phyloP scores from a whole-genome alignment of 2,797 vertebrate genomes.

The Macroramphosus scolopax region DNA sequence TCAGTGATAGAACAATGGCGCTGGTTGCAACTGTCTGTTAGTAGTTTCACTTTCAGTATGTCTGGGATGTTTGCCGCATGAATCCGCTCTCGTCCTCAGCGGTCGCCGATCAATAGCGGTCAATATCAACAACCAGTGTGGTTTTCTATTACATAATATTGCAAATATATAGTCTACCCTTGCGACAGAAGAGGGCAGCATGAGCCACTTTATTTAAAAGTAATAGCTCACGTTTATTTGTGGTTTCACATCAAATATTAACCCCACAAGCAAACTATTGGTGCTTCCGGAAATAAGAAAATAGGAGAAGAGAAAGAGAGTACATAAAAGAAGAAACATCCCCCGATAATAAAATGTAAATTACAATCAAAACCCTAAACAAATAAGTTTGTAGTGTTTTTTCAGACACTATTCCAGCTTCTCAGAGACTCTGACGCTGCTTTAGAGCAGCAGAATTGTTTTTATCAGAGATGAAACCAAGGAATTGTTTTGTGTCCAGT shows the following conservation, averaged over 20 bases:
- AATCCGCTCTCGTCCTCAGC: not conserved
- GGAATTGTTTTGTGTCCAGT: too few relatives aligned
- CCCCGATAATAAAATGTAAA: too few relatives aligned
- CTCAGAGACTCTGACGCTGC: too few relatives aligned
- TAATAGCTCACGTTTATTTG: too few relatives aligned
- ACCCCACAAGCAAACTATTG: not conserved
- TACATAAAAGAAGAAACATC: too few relatives aligned
- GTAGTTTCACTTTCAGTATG: not conserved
- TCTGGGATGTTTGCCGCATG: not conserved
- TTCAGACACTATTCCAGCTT: too few relatives aligned
- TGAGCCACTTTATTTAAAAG: slow-evolving; percentile 21
- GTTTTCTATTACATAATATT: slow-evolving; percentile 21
- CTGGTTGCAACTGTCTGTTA: not conserved
- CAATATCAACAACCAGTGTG: not conserved
- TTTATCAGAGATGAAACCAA: too few relatives aligned
- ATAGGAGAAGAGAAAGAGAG: too few relatives aligned
- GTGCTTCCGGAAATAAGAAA: too few relatives aligned
- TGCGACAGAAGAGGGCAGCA: slow-evolving; percentile 68
- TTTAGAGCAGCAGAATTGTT: too few relatives aligned
- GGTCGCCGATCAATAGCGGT: not conserved
- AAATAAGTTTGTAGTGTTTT: too few relatives aligned
- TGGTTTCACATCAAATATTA: not conserved
- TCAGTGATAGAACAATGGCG: not conserved
- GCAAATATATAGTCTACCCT: slow-evolving; percentile 13
- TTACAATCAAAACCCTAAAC: too few relatives aligned